Percentiles rank a stretch among this genome's conserved stretches.
Conservation (phyloP, 2,888 invertebrate genomes). For the Synanthedon vespiformis region DNA sequence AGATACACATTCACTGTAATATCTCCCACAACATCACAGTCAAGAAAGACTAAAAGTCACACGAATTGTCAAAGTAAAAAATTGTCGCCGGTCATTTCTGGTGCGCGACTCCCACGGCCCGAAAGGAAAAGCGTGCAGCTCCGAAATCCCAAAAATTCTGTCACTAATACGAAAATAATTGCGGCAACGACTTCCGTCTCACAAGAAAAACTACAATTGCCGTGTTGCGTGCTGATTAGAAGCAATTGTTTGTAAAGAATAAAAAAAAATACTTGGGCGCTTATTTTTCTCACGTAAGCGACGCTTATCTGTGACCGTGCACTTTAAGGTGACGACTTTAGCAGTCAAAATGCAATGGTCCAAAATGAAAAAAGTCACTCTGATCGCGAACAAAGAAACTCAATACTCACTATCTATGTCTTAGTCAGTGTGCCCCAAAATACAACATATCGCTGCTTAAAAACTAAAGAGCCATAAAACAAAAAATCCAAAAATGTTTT, state of each 20-base stretch:
- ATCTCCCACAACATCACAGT: too few species aligned
- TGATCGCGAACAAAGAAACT: neutral
- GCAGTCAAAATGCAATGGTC: neutral
- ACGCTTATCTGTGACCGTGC: neutral
- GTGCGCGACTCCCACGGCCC: constrained; percentile 1
- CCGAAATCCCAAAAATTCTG: constrained; percentile 34
- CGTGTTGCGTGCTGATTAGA: constrained; percentile 46
- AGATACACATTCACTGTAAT: too few species aligned
- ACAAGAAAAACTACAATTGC: constrained; percentile 54
- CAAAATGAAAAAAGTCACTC: neutral
- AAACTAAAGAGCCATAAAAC: too few species aligned
- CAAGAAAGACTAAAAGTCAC: neutral
- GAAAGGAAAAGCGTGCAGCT: constrained; percentile 1
- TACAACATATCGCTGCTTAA: too few species aligned
- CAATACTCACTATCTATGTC: too few species aligned
- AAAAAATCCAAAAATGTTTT: too few species aligned
- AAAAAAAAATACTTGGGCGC: constrained; percentile 14
- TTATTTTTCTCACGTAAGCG: neutral
- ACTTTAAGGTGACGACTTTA: neutral
- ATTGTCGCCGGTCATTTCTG: constrained; percentile 1
- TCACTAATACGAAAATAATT: constrained; percentile 64
- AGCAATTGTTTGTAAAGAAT: constrained; percentile 41
- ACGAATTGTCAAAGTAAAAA: constrained; percentile 4
- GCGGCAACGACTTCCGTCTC: constrained; percentile 47
- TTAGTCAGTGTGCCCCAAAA: too few species aligned